Conservation (phyloP, 1,140 invertebrate genomes). For the Dysdera silvatica region DNA sequence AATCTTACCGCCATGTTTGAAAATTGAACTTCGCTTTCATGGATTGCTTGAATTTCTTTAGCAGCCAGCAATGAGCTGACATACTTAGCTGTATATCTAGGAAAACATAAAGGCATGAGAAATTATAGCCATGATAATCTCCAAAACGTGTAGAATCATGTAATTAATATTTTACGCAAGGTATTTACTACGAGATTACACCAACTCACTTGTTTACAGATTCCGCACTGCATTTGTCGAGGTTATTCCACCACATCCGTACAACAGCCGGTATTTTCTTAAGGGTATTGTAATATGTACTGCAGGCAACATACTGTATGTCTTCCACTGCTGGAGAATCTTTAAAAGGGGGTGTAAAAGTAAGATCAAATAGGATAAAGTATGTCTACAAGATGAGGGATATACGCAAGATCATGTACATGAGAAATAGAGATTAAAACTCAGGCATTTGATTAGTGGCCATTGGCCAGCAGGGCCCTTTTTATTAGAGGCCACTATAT, state of each 20-base stretch:
- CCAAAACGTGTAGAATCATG: background rate
- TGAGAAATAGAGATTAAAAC: no score
- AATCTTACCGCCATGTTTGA: slow-evolving; percentile 60
- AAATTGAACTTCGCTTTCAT: slow-evolving; percentile 47
- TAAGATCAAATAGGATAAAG: no score
- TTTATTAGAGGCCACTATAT: no score
- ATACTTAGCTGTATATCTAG: slow-evolving; percentile 57
- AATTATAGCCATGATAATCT: background rate
- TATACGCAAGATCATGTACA: no score
- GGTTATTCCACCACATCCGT: slow-evolving; percentile 69
- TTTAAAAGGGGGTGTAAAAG: no score
- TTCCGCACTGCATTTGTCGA: slow-evolving; percentile 57
- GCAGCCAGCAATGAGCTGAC: slow-evolving; percentile 61
- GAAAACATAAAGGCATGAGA: background rate
- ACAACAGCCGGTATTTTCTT: slow-evolving; percentile 65
- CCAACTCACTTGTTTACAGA: slow-evolving; percentile 57
- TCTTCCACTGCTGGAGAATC: slow-evolving; percentile 7
- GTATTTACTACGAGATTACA: no score
- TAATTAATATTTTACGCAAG: no score
- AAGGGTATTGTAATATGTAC: slow-evolving; percentile 56
- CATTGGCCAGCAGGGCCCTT: no score
- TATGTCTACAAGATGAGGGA: no score
- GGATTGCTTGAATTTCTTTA: slow-evolving; percentile 59
- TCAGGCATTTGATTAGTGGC: no score
- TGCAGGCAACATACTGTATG: slow-evolving; percentile 55